Percentiles rank a stretch among this genome's conserved stretches.
These are phyloP conservation scores for Orchestes rusci DNA, from an alignment of 2,888 invertebrate species.

Conservation along the genomic window DNA sequence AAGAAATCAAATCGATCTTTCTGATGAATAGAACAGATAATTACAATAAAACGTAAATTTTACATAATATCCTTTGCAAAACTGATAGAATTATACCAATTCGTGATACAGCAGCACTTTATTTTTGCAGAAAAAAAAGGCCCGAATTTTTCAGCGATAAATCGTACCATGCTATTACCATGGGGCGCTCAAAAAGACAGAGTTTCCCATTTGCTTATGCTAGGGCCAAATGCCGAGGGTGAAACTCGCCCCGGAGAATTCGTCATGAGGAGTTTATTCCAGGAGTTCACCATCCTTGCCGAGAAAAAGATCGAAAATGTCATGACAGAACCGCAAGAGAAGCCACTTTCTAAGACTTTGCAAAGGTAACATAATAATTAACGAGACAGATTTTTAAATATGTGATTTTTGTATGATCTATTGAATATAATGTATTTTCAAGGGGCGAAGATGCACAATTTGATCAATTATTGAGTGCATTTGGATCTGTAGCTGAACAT, in stretches of 20 bases:
- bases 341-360: conserved; percentile 87
- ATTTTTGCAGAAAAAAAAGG: conserved; percentile 18
- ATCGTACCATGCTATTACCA: conserved; percentile 61
- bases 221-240: conserved; percentile 50
- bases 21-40: no score
- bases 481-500: conserved; percentile 94
- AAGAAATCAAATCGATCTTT: no score
- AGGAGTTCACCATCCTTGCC: conserved; percentile 90
- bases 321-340: conserved; percentile 87
- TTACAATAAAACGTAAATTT: no score
- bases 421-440: not conserved
- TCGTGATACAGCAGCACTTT: no score
- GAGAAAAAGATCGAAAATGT: conserved; percentile 95
- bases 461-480: conserved; percentile 86
- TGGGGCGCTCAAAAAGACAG: conserved; percentile 79
- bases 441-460: conserved; percentile 93
- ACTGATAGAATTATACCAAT: no score
- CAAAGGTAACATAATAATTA: conserved; percentile 69
- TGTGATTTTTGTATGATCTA: not conserved
- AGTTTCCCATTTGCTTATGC: conserved; percentile 36
- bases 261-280: conserved; percentile 90
- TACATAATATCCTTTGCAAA: no score
- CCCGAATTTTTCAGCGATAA: conserved; percentile 24
- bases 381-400: not conserved
- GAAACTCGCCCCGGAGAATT: conserved; percentile 87